These are phyloP conservation scores for Calidris pugnax DNA, from an alignment of 2,113 vertebrate species.

Conservation along the genomic window DNA sequence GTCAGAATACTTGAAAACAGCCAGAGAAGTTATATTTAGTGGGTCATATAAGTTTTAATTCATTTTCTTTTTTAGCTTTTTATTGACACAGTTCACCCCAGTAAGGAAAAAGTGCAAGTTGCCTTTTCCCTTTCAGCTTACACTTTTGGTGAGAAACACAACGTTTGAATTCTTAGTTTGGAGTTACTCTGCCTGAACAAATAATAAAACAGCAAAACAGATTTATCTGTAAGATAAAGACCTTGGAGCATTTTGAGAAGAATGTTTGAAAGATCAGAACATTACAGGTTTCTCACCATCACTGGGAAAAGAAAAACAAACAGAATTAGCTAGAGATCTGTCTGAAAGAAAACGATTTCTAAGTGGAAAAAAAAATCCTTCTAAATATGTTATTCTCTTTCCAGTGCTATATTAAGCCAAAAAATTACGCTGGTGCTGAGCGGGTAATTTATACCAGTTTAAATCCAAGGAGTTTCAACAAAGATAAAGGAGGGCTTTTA, in stretches of 20 bases:
- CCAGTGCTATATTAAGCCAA: neutral
- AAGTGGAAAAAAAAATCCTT: neutral
- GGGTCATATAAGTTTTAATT: neutral
- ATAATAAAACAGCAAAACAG: slow-evolving; percentile 14
- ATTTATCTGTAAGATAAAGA: slow-evolving; percentile 16
- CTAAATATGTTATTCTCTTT: neutral
- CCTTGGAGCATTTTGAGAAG: neutral
- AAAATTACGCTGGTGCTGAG: neutral
- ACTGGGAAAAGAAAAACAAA: slow-evolving; percentile 9
- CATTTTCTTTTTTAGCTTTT: neutral
- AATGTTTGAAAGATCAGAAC: slow-evolving; percentile 12
- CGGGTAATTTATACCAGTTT: neutral
- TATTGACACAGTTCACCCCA: neutral
- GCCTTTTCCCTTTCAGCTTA: neutral
- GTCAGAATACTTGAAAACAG: neutral
- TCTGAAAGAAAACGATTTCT: neutral
- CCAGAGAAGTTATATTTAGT: neutral
- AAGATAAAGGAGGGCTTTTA: neutral
- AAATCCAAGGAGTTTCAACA: neutral
- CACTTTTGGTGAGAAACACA: neutral
- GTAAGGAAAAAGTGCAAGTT: neutral
- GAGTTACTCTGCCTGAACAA: neutral
- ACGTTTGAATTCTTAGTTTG: neutral
- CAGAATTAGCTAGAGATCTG: neutral
- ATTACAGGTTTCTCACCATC: neutral